A percentile compares a stretch with the other conserved stretches of the same genome.
phyloP scores from a whole-genome alignment of 2,888 invertebrate genomes.

The Operophtera brumata region DNA sequence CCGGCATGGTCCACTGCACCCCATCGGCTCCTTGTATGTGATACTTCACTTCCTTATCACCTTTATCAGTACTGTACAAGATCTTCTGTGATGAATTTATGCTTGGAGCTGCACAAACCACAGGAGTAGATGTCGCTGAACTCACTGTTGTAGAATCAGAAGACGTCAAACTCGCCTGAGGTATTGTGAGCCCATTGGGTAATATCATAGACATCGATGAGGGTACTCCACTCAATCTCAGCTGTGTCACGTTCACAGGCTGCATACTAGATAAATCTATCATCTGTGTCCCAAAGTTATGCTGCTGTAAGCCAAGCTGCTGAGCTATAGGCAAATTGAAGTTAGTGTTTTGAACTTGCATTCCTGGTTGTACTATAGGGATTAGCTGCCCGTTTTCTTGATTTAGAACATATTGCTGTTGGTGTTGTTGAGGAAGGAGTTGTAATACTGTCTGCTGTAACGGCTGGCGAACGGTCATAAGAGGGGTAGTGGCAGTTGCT shows the following conservation, averaged over 20 bases:
- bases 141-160: conserved; percentile 72
- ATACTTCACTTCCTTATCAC: conserved; percentile 72
- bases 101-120: conserved; percentile 72
- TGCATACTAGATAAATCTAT: conserved; percentile 74
- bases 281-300: conserved; percentile 69
- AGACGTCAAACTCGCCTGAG: conserved; percentile 65
- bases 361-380: conserved; percentile 73
- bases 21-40: conserved; percentile 72
- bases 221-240: conserved; percentile 68
- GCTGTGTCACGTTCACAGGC: conserved; percentile 71
- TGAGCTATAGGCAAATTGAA: conserved; percentile 69
- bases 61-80: conserved; percentile 70
- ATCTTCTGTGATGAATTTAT: conserved; percentile 72
- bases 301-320: conserved; percentile 63
- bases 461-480: conserved; percentile 74
- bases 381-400: conserved; percentile 76
- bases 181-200: conserved; percentile 66
- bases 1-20: conserved; percentile 72
- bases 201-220: conserved; percentile 76
- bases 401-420: conserved; percentile 71
- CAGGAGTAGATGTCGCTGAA: conserved; percentile 67
- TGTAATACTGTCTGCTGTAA: conserved; percentile 57
- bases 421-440: conserved; percentile 65
- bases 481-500: conserved; percentile 61
- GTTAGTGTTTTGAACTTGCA: conserved; percentile 70